Conservation (phyloP, 2,888 invertebrate genomes). For the Heliconius sara region DNA sequence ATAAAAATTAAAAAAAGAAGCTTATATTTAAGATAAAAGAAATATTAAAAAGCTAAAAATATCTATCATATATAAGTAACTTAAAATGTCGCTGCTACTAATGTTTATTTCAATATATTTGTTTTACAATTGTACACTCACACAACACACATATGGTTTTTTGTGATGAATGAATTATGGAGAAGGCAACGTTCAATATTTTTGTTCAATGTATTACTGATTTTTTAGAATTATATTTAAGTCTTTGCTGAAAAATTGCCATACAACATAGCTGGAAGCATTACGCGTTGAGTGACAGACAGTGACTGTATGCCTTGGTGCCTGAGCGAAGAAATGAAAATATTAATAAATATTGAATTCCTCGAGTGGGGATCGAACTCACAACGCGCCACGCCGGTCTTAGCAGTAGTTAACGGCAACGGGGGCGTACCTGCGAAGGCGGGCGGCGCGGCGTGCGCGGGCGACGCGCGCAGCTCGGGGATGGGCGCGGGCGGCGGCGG, state of each 20-base stretch:
- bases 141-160: slow-evolving; percentile 36
- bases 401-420: too few species aligned
- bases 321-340: too few species aligned
- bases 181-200: slow-evolving; percentile 37
- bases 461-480: slow-evolving; percentile 90
- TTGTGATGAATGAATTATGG: slow-evolving; percentile 26
- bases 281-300: too few species aligned
- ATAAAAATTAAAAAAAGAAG: slow-evolving; percentile 7
- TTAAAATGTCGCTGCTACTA: not conserved
- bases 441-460: slow-evolving; percentile 51
- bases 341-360: too few species aligned
- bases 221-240: not conserved
- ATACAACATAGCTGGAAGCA: too few species aligned
- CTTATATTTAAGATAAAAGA: slow-evolving; percentile 10
- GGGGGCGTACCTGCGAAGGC: slow-evolving; percentile 53
- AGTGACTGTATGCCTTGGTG: too few species aligned
- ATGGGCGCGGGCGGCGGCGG: slow-evolving; percentile 92
- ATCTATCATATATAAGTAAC: not conserved
- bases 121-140: slow-evolving; percentile 30
- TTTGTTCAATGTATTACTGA: not conserved
- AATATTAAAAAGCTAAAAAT: slow-evolving; percentile 12
- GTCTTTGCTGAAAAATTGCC: not conserved
- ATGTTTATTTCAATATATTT: not conserved
- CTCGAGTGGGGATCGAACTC: too few species aligned
- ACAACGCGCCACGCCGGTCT: too few species aligned